These are phyloP conservation scores for Erpobdella octoculata DNA, from an alignment of 2,888 invertebrate species.

Conservation along the genomic window DNA sequence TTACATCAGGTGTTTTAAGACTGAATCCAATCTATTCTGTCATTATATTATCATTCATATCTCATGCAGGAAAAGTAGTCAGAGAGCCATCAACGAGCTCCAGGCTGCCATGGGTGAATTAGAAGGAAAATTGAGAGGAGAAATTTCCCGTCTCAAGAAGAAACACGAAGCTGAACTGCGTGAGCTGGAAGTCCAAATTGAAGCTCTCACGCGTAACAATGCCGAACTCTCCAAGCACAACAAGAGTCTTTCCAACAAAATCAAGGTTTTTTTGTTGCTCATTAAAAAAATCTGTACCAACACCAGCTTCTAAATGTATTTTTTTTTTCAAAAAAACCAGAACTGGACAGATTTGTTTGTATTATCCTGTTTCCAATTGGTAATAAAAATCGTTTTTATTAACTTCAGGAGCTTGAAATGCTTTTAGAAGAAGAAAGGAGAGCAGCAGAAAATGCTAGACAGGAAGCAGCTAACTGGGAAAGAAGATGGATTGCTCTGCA, in stretches of 20 bases:
- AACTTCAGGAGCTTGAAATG: conserved; percentile 47
- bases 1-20: no score
- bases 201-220: conserved; percentile 38
- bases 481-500: conserved; percentile 61
- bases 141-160: conserved; percentile 51
- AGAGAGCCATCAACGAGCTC: conserved; percentile 51
- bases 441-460: conserved; percentile 46
- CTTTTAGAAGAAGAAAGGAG: conserved; percentile 49
- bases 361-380: background rate
- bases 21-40: no score
- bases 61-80: conserved; percentile 51
- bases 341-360: background rate
- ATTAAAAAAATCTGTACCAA: no score
- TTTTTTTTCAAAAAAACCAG: background rate
- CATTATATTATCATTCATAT: no score
- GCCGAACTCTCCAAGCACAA: conserved; percentile 80
- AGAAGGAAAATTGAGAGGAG: conserved; percentile 51
- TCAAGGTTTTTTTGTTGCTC: conserved; percentile 57
- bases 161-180: conserved; percentile 51
- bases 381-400: background rate
- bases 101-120: conserved; percentile 51
- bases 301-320: background rate
- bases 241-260: conserved; percentile 88
- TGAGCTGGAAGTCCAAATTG: conserved; percentile 46
- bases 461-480: conserved; percentile 47